Evolutionary conservation across 2,888 invertebrate genomes (phyloP), one percentile per base, ranked within the genome.

Genomic region (Artemia sinica): DNA sequence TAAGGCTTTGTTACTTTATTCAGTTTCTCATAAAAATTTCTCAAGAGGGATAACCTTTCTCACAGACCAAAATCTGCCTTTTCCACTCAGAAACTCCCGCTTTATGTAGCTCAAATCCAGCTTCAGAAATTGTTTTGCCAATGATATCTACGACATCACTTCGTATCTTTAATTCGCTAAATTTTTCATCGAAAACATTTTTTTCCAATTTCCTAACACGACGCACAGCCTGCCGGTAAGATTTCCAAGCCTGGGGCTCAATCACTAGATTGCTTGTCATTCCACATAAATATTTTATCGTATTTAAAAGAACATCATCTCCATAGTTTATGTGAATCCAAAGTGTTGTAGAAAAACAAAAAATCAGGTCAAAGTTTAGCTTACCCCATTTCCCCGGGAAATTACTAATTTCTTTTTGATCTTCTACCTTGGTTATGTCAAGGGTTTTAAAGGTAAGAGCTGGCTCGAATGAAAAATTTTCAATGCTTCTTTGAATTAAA

Each of bases 321-420:
- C 89, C 88, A 77, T 86, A 81, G 77, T 91, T 91, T 48, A 91
- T 77, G 78, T 91, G 91, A 74, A 91, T 88, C 91, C 91, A 91
- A 89, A 91, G 89, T 18, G 89, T 88, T 50, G 89, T 83, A 10
- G 91, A 90, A 76, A 91, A 89, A 76, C 88, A 87, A 77, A 88
- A 88, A 67, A 83, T 81, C 5, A 84, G 80, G 78, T 86, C 84
- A 79, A 88, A 89, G 71, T 76, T 80, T 0, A 68, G 67, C 11
- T 50, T 63, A 6, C 14, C 18, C n/a, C 65, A 50, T n/a, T 49
- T 48, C 18, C 75, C 70, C 68, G 88, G 77, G 76, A 82, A 85
- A 10, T 77, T 72, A n/a, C 86, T 75, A 5, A 75, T 68, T 51
- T 73, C 70, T 8, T 71, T 69, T 51, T 77, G 75, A 2, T 80